Evolutionary conservation across 2,797 vertebrate species (phyloP).

Genomic region (Coregonus ussuriensis): DNA sequence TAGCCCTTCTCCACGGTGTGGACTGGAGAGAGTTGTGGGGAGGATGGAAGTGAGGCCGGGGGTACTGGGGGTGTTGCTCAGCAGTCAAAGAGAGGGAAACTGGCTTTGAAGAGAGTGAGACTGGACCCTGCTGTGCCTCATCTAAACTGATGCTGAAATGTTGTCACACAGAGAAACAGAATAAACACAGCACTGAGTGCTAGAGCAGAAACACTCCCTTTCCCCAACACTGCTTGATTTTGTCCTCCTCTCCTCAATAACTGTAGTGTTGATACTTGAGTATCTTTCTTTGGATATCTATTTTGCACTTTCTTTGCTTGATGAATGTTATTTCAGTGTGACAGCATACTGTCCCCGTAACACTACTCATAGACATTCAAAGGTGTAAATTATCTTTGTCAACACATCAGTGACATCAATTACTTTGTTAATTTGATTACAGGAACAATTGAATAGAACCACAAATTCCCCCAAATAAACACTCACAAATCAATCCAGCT

Average conservation of each 20-base stretch:
- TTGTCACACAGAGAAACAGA: conserved; percentile 28
- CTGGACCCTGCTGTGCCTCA: conserved; percentile 50
- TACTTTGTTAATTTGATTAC: not conserved
- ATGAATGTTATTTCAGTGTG: not conserved
- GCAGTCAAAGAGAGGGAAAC: conserved; percentile 23
- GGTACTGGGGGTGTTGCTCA: not conserved
- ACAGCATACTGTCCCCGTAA: not conserved
- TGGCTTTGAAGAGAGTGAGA: conserved; percentile 27
- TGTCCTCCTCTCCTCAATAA: conserved; percentile 25
- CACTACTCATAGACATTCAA: conserved; percentile 7
- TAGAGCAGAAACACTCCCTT: conserved; percentile 13
- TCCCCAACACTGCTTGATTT: conserved; percentile 29
- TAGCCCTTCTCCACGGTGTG: not conserved
- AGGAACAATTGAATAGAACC: not conserved
- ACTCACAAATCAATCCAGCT: no score
- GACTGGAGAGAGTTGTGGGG: conserved; percentile 10
- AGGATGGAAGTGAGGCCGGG: conserved; percentile 21
- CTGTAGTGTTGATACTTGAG: conserved; percentile 33
- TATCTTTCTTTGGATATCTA: not conserved
- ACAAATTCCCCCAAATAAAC: not conserved
- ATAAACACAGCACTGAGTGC: conserved; percentile 21
- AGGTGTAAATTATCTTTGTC: not conserved
- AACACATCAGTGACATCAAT: not conserved
- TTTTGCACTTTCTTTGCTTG: not conserved
- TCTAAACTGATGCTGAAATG: conserved; percentile 48